These are phyloP conservation scores for Drosophila lini DNA, from an alignment of 1,140 invertebrate species.

Conservation along the genomic window DNA sequence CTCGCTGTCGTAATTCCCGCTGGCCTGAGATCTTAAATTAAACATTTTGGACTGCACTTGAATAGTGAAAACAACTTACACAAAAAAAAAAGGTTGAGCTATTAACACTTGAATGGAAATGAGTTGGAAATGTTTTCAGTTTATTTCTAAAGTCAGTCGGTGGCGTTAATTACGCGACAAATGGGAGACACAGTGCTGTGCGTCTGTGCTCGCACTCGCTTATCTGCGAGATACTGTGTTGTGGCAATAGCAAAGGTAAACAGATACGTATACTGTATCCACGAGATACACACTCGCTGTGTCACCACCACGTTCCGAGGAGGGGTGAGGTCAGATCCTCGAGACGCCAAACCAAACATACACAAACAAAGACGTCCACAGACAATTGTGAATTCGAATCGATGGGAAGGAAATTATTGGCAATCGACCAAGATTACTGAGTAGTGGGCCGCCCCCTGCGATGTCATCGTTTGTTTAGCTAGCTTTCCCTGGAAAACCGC, in stretches of 20 bases:
- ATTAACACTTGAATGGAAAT: slow-evolving; percentile 15
- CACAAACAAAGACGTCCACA: slow-evolving; percentile 18
- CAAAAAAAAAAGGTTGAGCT: slow-evolving; percentile 2
- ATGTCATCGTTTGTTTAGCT: slow-evolving; percentile 46
- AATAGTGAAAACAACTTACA: neutral
- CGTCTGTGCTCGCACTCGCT: slow-evolving; percentile 13
- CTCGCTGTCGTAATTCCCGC: neutral
- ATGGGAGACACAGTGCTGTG: slow-evolving; percentile 9
- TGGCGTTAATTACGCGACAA: slow-evolving; percentile 36
- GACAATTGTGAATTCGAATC: slow-evolving; percentile 61
- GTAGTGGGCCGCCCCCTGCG: slow-evolving; percentile 4
- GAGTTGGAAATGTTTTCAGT: neutral
- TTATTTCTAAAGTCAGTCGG: slow-evolving; percentile 4
- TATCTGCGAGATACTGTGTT: slow-evolving; percentile 25
- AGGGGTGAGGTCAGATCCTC: slow-evolving; percentile 19
- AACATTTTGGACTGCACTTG: slow-evolving; percentile 11
- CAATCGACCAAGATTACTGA: slow-evolving; percentile 62
- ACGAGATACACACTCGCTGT: slow-evolving; percentile 9
- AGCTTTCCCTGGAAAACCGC: slow-evolving; percentile 21
- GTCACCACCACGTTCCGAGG: slow-evolving; percentile 16
- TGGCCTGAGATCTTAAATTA: slow-evolving; percentile 11
- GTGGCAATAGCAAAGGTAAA: slow-evolving; percentile 38
- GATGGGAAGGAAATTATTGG: slow-evolving; percentile 66
- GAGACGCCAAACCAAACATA: slow-evolving; percentile 10
- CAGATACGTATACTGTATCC: slow-evolving; percentile 20